Evolutionary conservation across 2,888 invertebrate species (phyloP).

Genomic region (Mimumesa dahlbomi): DNA sequence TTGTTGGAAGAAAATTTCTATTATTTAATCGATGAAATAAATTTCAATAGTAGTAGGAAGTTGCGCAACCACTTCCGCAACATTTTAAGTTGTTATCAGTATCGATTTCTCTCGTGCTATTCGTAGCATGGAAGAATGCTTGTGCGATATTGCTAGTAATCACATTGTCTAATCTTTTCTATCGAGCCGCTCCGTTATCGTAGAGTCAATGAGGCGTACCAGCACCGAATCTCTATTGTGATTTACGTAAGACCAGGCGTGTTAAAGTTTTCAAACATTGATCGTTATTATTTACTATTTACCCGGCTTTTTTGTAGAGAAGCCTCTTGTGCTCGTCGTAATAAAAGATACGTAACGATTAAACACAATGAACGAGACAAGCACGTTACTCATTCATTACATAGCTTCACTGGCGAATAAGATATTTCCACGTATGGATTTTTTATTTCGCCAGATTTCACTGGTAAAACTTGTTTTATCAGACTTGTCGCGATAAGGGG

Average conservation of each 20-base stretch:
- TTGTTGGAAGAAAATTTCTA: no score
- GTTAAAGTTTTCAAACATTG: not conserved
- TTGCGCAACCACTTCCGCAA: slow-evolving; percentile 14
- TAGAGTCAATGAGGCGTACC: slow-evolving; percentile 5
- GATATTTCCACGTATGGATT: not conserved
- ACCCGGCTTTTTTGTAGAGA: no score
- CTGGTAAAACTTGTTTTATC: slow-evolving; percentile 14
- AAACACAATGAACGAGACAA: not conserved
- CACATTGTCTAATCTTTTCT: slow-evolving; percentile 28
- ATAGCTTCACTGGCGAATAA: not conserved
- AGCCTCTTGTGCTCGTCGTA: not conserved
- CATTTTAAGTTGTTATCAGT: slow-evolving; percentile 12
- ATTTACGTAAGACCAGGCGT: not conserved
- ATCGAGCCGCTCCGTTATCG: slow-evolving; percentile 25
- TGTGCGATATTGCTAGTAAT: slow-evolving; percentile 10
- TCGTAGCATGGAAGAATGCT: slow-evolving; percentile 3
- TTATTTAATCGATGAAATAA: not conserved
- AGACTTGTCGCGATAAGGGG: slow-evolving; percentile 30
- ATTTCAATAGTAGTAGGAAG: not conserved
- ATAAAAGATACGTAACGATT: no score
- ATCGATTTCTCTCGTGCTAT: slow-evolving; percentile 6
- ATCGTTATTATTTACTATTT: not conserved
- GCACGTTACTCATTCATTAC: not conserved
- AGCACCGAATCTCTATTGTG: not conserved
- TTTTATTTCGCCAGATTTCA: slow-evolving; percentile 10